Evolutionary conservation across 2,888 invertebrate species (phyloP).

Genomic region (Melinopterus prodromus): DNA sequence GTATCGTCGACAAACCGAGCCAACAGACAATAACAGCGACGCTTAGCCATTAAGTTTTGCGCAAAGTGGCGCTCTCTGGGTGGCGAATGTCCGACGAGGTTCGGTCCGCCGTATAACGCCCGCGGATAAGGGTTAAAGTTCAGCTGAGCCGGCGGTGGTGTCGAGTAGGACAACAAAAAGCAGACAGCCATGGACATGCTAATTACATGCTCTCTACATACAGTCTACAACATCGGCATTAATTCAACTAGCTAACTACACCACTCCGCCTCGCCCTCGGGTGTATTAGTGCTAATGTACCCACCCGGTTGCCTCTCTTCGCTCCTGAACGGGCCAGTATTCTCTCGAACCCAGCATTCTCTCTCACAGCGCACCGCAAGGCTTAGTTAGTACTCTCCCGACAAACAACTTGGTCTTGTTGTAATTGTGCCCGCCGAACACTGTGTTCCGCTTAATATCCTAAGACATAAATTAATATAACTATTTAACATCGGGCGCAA

Average conservation of each 20-base stretch:
- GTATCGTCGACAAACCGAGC: slow-evolving; percentile 34
- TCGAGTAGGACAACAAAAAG: slow-evolving; percentile 58
- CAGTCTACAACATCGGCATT: slow-evolving; percentile 61
- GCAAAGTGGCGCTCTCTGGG: slow-evolving; percentile 14
- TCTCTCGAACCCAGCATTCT: slow-evolving; percentile 20
- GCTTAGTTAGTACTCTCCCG: slow-evolving; percentile 47
- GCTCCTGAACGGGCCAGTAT: slow-evolving; percentile 21
- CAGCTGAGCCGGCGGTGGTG: slow-evolving; percentile 52
- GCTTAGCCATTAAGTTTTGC: slow-evolving; percentile 36
- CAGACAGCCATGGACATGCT: slow-evolving; percentile 61
- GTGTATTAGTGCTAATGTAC: slow-evolving; percentile 57
- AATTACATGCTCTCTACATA: slow-evolving; percentile 62
- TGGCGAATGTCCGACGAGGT: slow-evolving; percentile 31
- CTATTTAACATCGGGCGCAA: slow-evolving; percentile 55
- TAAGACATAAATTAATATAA: slow-evolving; percentile 61
- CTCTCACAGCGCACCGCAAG: slow-evolving; percentile 27
- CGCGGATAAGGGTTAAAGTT: slow-evolving; percentile 54
- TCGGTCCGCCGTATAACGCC: slow-evolving; percentile 43
- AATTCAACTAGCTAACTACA: slow-evolving; percentile 60
- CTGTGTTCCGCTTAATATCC: slow-evolving; percentile 58
- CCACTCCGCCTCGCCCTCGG: slow-evolving; percentile 54
- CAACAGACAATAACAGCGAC: slow-evolving; percentile 37
- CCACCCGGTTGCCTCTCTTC: slow-evolving; percentile 39
- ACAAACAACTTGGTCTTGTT: slow-evolving; percentile 60
- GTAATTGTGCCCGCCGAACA: slow-evolving; percentile 59